Base-by-base conservation (phyloP, 2,888 invertebrate genomes). In the Stenoptilia bipunctidactyla region DNA sequence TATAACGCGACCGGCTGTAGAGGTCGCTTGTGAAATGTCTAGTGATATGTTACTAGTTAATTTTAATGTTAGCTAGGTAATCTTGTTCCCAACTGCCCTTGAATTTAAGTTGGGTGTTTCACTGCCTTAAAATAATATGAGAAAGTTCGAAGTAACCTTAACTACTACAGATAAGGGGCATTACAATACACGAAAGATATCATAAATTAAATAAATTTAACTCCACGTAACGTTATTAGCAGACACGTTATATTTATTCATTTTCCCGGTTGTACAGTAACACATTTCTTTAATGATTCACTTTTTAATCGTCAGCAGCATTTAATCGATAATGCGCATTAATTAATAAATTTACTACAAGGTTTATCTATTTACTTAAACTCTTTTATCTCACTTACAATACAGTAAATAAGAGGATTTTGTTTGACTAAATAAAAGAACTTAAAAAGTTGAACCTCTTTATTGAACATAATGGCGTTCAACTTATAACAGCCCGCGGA, bases 81-180 rank as follows among this genome's bases (percentile, higher is more conserved):
- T 77, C 70, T 80, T 70, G 75, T 76, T 74, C 82, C 83, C 82
- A 76, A 82, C 83, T 73, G 70, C 75, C 77, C 79, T 82, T 70
- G 65, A 72, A 66, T 80, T 82, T 82, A 68, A 68, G 82, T 82
- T 83, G 83, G 83, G 79, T 75, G 77, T 83, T 75, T 82, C 83
- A 83, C 83, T 83, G 83, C 83, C 83, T 83, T 83, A 83, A 79
- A 77, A 58, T 79, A 71, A 74, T 75, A 65, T 62, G 63, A 64
- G 47, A 65, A 59, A 58, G 61, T 67, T 75, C 58, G 69, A 60
- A 64, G 67, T 80, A 77, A 79, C 76, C 62, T 69, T 66, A 75
- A 77, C 67, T 76, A 71, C 58, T 76, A 73, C 76, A 66, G 45
- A 67, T 82, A 80, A 79, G 80, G 66, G 69, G 63, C 68, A 62